phyloP scores from a whole-genome alignment of 1,140 invertebrate genomes.

The Holcopasites calliopsidis region DNA sequence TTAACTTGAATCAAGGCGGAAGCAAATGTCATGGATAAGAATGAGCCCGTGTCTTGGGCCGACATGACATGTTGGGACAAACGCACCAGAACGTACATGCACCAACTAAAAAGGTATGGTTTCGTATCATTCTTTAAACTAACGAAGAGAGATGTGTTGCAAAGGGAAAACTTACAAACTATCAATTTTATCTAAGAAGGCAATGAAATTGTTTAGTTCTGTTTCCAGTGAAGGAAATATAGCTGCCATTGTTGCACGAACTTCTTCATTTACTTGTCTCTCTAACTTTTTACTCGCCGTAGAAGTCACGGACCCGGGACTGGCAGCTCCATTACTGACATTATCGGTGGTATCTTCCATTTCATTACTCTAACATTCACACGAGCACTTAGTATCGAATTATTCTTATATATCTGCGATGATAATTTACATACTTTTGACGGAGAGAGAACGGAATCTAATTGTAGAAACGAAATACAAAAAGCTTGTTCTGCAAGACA shows the following conservation, averaged over 20 bases:
- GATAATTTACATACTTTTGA: slow-evolving; percentile 71
- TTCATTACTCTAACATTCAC: slow-evolving; percentile 60
- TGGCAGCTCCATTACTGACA: slow-evolving; percentile 66
- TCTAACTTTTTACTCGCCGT: slow-evolving; percentile 83
- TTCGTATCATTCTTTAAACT: not conserved
- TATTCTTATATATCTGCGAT: not conserved
- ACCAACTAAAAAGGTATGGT: slow-evolving; percentile 85
- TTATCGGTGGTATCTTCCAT: slow-evolving; percentile 70
- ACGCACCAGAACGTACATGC: slow-evolving; percentile 94
- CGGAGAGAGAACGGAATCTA: slow-evolving; percentile 83
- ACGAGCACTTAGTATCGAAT: slow-evolving; percentile 11
- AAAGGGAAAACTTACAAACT: slow-evolving; percentile 86
- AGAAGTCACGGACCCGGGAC: slow-evolving; percentile 72
- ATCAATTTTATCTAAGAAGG: slow-evolving; percentile 92
- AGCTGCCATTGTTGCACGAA: slow-evolving; percentile 91
- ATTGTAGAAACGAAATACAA: slow-evolving; percentile 95
- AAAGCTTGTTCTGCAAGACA: slow-evolving; percentile 98
- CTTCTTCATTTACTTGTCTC: slow-evolving; percentile 88
- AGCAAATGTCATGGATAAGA: slow-evolving; percentile 93
- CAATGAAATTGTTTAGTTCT: slow-evolving; percentile 92
- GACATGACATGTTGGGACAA: slow-evolving; percentile 94
- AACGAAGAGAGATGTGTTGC: not conserved
- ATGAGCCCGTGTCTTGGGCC: slow-evolving; percentile 94
- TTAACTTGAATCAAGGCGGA: slow-evolving; percentile 95
- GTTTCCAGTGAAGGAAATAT: slow-evolving; percentile 92